Percentiles rank a stretch among this genome's conserved stretches.
Evolutionary conservation across 2,888 invertebrate genomes (phyloP).

Genomic region (Dasysyrphus tricinctus): DNA sequence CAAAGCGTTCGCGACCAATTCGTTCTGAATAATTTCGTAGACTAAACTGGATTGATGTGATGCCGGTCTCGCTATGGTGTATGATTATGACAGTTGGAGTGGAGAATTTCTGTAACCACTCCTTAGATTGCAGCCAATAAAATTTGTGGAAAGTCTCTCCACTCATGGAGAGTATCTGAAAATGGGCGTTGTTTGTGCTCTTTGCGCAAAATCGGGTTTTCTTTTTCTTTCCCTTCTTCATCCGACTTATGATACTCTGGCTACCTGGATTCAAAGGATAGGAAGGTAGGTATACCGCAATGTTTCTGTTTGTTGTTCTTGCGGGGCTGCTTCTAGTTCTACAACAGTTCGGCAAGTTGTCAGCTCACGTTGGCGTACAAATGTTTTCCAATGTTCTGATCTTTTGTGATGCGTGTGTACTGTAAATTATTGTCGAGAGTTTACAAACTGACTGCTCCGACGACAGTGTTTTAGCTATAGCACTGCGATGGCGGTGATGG

Average conservation of each 20-base stretch:
- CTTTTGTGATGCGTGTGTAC: conserved; percentile 76
- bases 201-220: conserved; percentile 66
- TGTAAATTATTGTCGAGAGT: conserved; percentile 77
- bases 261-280: conserved; percentile 23
- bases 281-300: conserved; percentile 57
- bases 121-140: conserved; percentile 55
- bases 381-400: conserved; percentile 76
- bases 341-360: conserved; percentile 70
- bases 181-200: conserved; percentile 38
- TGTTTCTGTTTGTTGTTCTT: conserved; percentile 75
- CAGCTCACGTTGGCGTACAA: conserved; percentile 75
- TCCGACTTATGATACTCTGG: conserved; percentile 26
- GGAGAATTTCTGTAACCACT: conserved; percentile 65
- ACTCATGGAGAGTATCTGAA: conserved; percentile 42
- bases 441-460: conserved; percentile 76
- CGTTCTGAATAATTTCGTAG: conserved; percentile 71
- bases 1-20: conserved; percentile 73
- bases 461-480: conserved; percentile 40
- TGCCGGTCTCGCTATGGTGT: conserved; percentile 37
- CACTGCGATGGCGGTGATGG: conserved; percentile 54
- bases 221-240: conserved; percentile 21
- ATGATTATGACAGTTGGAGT: conserved; percentile 54
- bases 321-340: conserved; percentile 67
- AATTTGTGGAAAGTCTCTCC: conserved; percentile 47
- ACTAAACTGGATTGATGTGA: conserved; percentile 65